Conservation (phyloP, 2,797 vertebrate species). For the Prionace glauca region DNA sequence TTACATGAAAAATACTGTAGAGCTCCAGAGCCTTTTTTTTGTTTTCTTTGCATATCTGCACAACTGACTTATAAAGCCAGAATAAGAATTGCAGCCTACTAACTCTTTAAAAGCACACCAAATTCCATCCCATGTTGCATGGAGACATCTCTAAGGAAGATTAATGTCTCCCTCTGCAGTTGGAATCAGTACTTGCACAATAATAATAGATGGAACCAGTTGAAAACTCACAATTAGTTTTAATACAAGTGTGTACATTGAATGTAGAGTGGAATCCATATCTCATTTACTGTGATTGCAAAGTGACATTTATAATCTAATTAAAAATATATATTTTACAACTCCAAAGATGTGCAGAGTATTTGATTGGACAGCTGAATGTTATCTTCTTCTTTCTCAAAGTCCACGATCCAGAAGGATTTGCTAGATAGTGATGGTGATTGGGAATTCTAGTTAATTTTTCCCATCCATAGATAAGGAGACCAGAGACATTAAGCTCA, state of each 20-base stretch:
- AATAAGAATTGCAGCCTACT: neutral
- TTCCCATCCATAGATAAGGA: neutral
- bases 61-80: neutral
- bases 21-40: neutral
- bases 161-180: slow-evolving; percentile 19
- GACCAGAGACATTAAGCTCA: neutral
- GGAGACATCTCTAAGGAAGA: neutral
- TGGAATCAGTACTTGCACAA: neutral
- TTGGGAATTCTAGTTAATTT: neutral
- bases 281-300: neutral
- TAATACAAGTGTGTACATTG: neutral
- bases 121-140: neutral
- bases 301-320: neutral
- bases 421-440: neutral
- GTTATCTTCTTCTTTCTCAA: neutral
- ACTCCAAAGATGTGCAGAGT: neutral
- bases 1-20: neutral
- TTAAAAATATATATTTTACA: too few relatives aligned
- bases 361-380: neutral
- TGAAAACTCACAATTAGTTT: neutral
- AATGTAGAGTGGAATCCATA: neutral
- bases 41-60: neutral
- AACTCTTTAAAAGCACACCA: neutral
- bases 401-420: neutral
- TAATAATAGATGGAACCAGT: neutral